Evolutionary conservation across 1,140 invertebrate species (phyloP), one percentile per base, ranked within the genome.

Genomic region (Centruroides vittatus): DNA sequence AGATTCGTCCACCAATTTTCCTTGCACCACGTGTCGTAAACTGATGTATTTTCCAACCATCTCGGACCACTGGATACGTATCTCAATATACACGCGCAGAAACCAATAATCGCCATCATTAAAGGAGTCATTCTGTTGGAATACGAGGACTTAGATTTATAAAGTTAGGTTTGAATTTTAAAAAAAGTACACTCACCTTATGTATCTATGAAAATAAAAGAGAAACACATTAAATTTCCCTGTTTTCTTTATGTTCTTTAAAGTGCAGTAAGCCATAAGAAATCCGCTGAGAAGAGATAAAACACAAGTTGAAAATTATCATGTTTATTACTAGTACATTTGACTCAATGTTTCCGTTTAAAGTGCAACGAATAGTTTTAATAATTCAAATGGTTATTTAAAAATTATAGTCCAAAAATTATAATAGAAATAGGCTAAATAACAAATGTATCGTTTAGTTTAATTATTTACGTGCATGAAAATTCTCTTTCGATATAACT

Each of bases 1-100:
- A 64, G 50, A 57, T 73, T 73, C 8, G 66, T 59, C 69, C 69
- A 73, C 68, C 70, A 72, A 57, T 69, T 68, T 8, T 65, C 57
- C 49, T 62, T 61, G 57, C 71, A 73, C 68, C 68, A 70, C 0
- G 11, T 12, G 48, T 70, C 66, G 46, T 64, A 70, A 66, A 68
- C 70, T 35, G 48, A 35, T 23, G 66, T 70, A 9, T 55, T 58
- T 4, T 56, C 47, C 0, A 59, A n/a, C 69, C 69, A 70, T 12
- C 59, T 53, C 3, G 69, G 69, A 12, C 69, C 69, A n/a, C 55
- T 47, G n/a, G 64, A 64, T 8, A 70, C 4, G 35, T 70, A 68
- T 13, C 54, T 55, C 3, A 70, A 55, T 4, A 70, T 35, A 35
- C 35, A 65, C 5, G 67, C 69, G 54, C 67, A 56, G 35, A 69